Evolutionary conservation across 2,113 vertebrate genomes (phyloP), one percentile per base, ranked within the genome.

Genomic region (Cochlearius cochlearius): DNA sequence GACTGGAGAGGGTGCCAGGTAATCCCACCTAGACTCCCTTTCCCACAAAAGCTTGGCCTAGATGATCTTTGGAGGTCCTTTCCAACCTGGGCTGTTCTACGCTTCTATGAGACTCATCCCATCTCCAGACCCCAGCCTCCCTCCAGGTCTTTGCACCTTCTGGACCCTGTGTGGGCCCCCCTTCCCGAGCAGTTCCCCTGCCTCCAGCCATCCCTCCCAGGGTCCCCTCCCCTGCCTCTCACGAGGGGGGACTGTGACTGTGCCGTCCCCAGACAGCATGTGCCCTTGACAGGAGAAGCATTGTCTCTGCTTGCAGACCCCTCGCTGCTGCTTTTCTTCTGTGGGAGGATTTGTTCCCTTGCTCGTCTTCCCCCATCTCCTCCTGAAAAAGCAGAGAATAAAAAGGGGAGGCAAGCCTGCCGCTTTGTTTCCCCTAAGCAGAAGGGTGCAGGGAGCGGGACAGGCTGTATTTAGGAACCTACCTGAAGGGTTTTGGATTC

Each of bases 251-350:
- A 66, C 32, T 14, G 4, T 7, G 38, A 53, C 73, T 56, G 22
- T 3, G 1, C 19, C 4, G 13, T 55, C 19, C 47, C 14, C 19
- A 59, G 32, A 39, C 6, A 60, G 20, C 19, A 34, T 0, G 0
- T 32, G 29, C 10, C 22, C 36, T 45, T 60, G 34, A 49, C 32
- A 75, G 53, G 3, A 56, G 27, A 52, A 88, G 53, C 1, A 1
- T 7, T 22, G 39, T 6, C 39, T 71, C 27, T 62, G 55, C 64
- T 67, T 49, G 52, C 50, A 92, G 41, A 73, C 6, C 4, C 19
- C n/a, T 86, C 2, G 0, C 39, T 69, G 25, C 27, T 86, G 10
- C 56, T 63, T 69, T 77, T 67, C 47, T 47, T 76, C 67, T 36
- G 29, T 26, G 27, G 15, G 19, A 83, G 4, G 22, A 72, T 60